Evolutionary conservation across 2,888 invertebrate species (phyloP).

Genomic region (Aphidoletes aphidimyza): DNA sequence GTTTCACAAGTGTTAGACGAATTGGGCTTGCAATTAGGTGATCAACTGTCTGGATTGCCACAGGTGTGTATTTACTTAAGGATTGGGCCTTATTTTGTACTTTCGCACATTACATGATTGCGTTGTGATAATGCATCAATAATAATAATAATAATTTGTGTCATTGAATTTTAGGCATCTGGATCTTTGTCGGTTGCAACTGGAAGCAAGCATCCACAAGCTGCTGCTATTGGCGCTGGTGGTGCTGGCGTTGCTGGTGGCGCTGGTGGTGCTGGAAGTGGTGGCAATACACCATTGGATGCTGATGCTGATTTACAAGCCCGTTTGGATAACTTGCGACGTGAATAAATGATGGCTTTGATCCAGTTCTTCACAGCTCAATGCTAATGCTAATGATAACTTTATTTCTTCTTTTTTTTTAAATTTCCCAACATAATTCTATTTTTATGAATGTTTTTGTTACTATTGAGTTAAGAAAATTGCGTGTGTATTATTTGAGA

Average conservation of each 20-base stretch:
- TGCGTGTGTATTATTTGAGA: not conserved
- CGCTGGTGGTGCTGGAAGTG: slow-evolving; percentile 64
- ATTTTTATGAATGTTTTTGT: not conserved
- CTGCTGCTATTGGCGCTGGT: slow-evolving; percentile 68
- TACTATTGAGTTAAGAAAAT: not conserved
- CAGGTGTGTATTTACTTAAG: slow-evolving; percentile 56
- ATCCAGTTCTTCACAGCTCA: not conserved
- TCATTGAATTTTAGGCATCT: slow-evolving; percentile 65
- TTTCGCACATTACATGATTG: not conserved
- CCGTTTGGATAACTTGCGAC: slow-evolving; percentile 90
- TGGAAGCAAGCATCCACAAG: slow-evolving; percentile 73
- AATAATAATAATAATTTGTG: not conserved
- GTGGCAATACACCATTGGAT: slow-evolving; percentile 69
- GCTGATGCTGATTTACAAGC: slow-evolving; percentile 98
- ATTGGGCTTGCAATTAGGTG: slow-evolving; percentile 92
- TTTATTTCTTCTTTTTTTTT: not conserved
- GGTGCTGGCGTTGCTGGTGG: slow-evolving; percentile 65
- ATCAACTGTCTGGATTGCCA: slow-evolving; percentile 91
- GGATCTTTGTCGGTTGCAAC: slow-evolving; percentile 70
- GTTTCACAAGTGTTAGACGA: slow-evolving; percentile 97
- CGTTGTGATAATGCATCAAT: too few relatives aligned
- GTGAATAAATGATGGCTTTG: slow-evolving; percentile 71
- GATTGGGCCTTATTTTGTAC: not conserved
- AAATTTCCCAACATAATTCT: not conserved
- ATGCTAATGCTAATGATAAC: not conserved